phyloP scores from a whole-genome alignment of 1,140 invertebrate genomes.

The Tetramorium simillimum region DNA sequence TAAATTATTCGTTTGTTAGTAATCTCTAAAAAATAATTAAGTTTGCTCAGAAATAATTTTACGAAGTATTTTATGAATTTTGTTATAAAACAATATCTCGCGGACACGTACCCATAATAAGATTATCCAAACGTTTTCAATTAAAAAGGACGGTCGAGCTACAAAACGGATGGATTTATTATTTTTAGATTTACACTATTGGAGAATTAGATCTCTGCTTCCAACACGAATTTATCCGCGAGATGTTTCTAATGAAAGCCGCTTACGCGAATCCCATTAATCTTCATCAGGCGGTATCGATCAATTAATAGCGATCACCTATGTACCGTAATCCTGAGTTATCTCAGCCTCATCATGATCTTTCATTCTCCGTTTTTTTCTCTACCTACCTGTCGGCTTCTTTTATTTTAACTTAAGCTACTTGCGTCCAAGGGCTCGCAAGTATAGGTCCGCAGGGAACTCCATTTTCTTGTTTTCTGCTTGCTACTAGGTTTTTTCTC shows the following conservation, averaged over 20 bases:
- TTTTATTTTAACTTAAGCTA: not conserved
- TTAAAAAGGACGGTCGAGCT: not conserved
- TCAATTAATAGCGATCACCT: slow-evolving; percentile 51
- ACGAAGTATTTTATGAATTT: not conserved
- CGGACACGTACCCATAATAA: not conserved
- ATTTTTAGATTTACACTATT: slow-evolving; percentile 16
- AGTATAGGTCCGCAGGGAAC: not conserved
- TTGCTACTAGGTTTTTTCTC: not conserved
- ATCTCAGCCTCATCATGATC: slow-evolving; percentile 17
- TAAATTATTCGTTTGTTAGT: not conserved
- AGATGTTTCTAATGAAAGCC: slow-evolving; percentile 42
- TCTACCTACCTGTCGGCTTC: not conserved
- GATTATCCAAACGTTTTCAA: not conserved
- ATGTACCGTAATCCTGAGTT: slow-evolving; percentile 31
- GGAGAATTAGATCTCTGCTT: not conserved
- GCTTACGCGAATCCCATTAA: slow-evolving; percentile 30
- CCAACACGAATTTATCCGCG: not conserved
- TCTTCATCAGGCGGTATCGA: slow-evolving; percentile 37
- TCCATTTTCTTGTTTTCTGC: slow-evolving; percentile 14
- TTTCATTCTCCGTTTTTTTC: slow-evolving; percentile 20
- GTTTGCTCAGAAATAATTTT: not conserved
- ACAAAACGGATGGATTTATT: not conserved
- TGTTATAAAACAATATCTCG: not conserved
- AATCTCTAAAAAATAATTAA: not conserved
- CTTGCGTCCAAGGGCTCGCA: not conserved